These are phyloP conservation scores for Enteromius paludinosus DNA, from an alignment of 2,797 vertebrate genomes.

Conservation along the genomic window DNA sequence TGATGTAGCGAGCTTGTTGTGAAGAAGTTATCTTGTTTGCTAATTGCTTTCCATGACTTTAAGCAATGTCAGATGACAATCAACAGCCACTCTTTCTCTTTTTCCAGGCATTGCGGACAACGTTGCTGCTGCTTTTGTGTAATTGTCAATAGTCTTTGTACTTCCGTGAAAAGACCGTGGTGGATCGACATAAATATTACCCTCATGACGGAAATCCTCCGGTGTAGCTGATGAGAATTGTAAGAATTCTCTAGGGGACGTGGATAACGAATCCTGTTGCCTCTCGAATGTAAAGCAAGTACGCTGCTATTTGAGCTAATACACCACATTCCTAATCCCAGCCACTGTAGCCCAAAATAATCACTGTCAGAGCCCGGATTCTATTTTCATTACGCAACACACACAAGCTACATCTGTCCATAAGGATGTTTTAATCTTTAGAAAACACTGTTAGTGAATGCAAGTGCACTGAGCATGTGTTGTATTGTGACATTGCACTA, in stretches of 20 bases:
- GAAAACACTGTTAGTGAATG: neutral
- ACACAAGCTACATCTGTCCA: neutral
- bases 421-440: neutral
- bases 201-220: neutral
- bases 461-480: neutral
- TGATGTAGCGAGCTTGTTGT: neutral
- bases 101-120: constrained; percentile 86
- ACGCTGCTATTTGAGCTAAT: constrained; percentile 5
- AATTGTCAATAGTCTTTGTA: constrained; percentile 56
- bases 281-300: constrained; percentile 1
- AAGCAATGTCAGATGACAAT: neutral
- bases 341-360: constrained; percentile 12
- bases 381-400: neutral
- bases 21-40: neutral
- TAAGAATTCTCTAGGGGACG: neutral
- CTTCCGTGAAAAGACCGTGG: neutral
- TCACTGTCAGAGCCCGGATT: neutral
- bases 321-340: constrained; percentile 25
- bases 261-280: neutral
- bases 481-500: constrained; percentile 15
- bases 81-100: constrained; percentile 16
- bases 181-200: constrained; percentile 9
- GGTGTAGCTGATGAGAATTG: constrained; percentile 3
- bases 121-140: constrained; percentile 84
- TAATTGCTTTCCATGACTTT: neutral